Base-by-base conservation (phyloP, 1,140 invertebrate species). In the Thaumatotibia leucotreta region DNA sequence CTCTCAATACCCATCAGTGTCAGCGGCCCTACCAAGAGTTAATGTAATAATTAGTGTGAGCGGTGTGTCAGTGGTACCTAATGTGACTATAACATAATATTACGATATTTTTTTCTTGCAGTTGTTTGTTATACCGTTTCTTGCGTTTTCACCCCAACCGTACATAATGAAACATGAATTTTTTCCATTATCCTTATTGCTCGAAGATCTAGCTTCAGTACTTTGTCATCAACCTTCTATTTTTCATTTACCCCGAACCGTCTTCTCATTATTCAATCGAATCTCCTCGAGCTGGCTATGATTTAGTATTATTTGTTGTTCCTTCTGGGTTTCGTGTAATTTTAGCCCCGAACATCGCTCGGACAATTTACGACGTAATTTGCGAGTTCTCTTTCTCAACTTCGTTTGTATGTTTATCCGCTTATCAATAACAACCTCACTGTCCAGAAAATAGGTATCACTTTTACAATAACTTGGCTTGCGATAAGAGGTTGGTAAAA, bases 361-460 rank as follows among this genome's bases (percentile, higher is more conserved):
- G 52, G 52, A 58, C 52, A 58, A 58, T 58, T 58, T 58, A 58
- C 52, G 52, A 58, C 23, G 52, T 58, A 58, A 58, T 58, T 58
- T 58, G 39, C 39, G 8, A 17, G 17, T 20, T 45, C 14, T 8
- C 39, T 45, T 45, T 45, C 17, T 17, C 39, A 45, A 45, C 39
- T 17, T 14, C 39, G 8, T 45, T 20, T 45, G 11, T 20, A 20
- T 20, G 9, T 20, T 45, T 6, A 45, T 20, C 14, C 6, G 39
- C 39, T 8, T 8, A 45, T 9, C 39, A 9, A 45, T 5, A 45
- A 17, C 6, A 45, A 45, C 17, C 5, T 45, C 9, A n/a, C 6
- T 9, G 17, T 20, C n/a, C 6, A 45, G 39, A 20, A 20, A 8
- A 9, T n/a, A 45, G 17, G 17, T 14, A 20, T 45, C 17, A 45